Evolutionary conservation across 2,113 vertebrate species (phyloP).

Genomic region (Odocoileus hemionus): DNA sequence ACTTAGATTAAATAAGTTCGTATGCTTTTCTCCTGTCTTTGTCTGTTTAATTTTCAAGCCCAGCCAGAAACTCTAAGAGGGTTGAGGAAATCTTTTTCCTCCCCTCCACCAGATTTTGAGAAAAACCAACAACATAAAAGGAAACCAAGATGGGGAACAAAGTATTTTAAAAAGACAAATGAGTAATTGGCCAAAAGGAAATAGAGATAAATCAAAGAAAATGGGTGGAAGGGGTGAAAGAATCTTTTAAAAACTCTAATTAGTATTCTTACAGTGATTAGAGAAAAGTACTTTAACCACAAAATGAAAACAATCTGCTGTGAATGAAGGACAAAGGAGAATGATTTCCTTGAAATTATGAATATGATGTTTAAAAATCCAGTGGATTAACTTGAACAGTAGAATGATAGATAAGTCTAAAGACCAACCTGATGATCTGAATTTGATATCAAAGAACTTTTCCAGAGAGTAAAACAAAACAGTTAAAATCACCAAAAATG

Average conservation of each 20-base stretch:
- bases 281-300: not conserved
- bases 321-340: not conserved
- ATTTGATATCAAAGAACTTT: not conserved
- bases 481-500: not conserved
- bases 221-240: not conserved
- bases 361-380: not conserved
- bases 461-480: not conserved
- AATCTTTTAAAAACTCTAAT: not conserved
- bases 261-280: not conserved
- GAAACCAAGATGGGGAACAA: not conserved
- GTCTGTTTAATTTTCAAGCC: not conserved
- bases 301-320: not conserved
- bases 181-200: not conserved
- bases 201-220: not conserved
- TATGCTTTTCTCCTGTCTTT: not conserved
- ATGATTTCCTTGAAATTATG: not conserved
- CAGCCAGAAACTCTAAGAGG: not conserved
- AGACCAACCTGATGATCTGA: not conserved
- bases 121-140: not conserved
- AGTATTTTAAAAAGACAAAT: not conserved
- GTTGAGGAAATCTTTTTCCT: not conserved
- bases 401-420: not conserved
- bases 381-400: not conserved
- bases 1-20: not conserved
- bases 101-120: not conserved